phyloP scores from a whole-genome alignment of 2,797 vertebrate species.

The Lophius americanus region DNA sequence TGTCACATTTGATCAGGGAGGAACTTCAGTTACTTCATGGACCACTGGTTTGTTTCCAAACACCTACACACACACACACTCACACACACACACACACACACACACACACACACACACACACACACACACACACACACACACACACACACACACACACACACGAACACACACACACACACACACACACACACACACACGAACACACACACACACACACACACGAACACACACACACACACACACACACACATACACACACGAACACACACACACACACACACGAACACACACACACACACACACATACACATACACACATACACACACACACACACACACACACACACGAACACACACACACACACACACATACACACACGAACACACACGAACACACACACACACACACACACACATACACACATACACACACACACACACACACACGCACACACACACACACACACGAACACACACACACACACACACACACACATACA shows the following conservation, averaged over 20 bases:
- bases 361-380: no score
- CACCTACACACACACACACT: constrained; percentile 46
- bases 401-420: constrained; percentile 30
- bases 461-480: constrained; percentile 14
- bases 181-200: neutral
- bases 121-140: constrained; percentile 8
- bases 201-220: no score
- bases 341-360: no score
- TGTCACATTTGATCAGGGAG: constrained; percentile 79
- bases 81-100: constrained; percentile 18
- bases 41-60: constrained; percentile 57
- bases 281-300: no score
- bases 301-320: no score
- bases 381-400: constrained; percentile 29
- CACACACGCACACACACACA: constrained; percentile 8
- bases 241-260: no score
- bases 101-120: constrained; percentile 15
- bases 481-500: constrained; percentile 10
- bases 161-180: constrained; percentile 18
- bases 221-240: no score
- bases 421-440: constrained; percentile 22
- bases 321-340: no score
- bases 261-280: no score
- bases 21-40: constrained; percentile 72
- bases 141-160: constrained; percentile 15